Percentiles rank a stretch among this genome's conserved stretches.
phyloP scores from a whole-genome alignment of 1,140 invertebrate genomes.

The Phthorimaea operculella region DNA sequence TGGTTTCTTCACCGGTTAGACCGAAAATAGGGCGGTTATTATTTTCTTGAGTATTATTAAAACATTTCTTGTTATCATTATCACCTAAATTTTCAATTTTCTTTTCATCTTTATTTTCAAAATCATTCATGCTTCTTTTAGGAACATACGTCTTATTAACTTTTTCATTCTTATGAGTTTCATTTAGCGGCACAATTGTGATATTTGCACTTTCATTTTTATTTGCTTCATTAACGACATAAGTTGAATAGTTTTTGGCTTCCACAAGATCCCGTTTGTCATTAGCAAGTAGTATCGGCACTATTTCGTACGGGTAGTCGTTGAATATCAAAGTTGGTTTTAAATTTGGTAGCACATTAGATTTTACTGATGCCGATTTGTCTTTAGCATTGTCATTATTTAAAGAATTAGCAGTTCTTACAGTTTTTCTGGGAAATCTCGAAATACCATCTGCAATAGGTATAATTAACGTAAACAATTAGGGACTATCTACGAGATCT shows the following conservation, averaged over 20 bases:
- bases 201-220: neutral
- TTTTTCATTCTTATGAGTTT: neutral
- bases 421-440: too few relatives aligned
- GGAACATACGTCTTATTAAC: slow-evolving; percentile 9
- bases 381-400: too few relatives aligned
- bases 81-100: slow-evolving; percentile 29
- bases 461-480: too few relatives aligned
- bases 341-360: slow-evolving; percentile 28
- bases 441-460: too few relatives aligned
- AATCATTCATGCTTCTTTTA: slow-evolving; percentile 33
- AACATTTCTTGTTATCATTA: too few relatives aligned
- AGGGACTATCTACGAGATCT: too few relatives aligned
- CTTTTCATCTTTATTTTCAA: slow-evolving; percentile 28
- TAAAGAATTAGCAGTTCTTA: too few relatives aligned
- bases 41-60: slow-evolving; percentile 25
- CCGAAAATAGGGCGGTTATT: slow-evolving; percentile 19
- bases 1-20: slow-evolving; percentile 33
- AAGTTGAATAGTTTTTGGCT: neutral
- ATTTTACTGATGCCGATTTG: slow-evolving; percentile 14
- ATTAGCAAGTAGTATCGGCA: slow-evolving; percentile 27
- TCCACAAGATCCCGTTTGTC: slow-evolving; percentile 14
- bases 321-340: slow-evolving; percentile 37
- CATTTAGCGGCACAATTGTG: neutral
- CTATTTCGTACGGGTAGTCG: slow-evolving; percentile 45
- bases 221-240: neutral